A percentile compares a stretch with the other conserved stretches of the same genome.
Evolutionary conservation across 1,140 invertebrate genomes (phyloP).

Genomic region (Thrips palmi): DNA sequence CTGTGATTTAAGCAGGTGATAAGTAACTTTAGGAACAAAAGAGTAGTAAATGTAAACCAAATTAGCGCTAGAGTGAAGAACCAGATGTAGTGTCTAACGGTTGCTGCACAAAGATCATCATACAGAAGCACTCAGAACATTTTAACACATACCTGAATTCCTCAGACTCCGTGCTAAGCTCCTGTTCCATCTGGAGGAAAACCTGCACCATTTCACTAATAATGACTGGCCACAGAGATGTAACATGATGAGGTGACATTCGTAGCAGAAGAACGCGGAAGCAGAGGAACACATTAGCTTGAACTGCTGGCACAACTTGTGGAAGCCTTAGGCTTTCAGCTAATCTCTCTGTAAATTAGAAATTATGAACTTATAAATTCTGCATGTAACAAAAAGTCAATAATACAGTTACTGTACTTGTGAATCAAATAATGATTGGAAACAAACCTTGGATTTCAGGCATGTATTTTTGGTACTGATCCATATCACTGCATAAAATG

Average conservation of each 20-base stretch:
- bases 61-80: too few relatives aligned
- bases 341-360: slow-evolving; percentile 48
- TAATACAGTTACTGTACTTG: background rate
- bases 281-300: slow-evolving; percentile 78
- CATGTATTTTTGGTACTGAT: slow-evolving; percentile 85
- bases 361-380: slow-evolving; percentile 1
- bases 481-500: slow-evolving; percentile 77
- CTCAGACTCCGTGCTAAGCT: slow-evolving; percentile 57
- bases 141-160: slow-evolving; percentile 46
- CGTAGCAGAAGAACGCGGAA: slow-evolving; percentile 75
- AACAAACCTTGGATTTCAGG: slow-evolving; percentile 80
- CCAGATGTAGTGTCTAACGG: background rate
- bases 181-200: slow-evolving; percentile 77
- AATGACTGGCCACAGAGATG: slow-evolving; percentile 84
- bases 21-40: background rate
- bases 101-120: background rate
- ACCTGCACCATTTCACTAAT: slow-evolving; percentile 88
- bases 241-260: slow-evolving; percentile 73
- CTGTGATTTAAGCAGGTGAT: slow-evolving; percentile 1
- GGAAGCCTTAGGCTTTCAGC: slow-evolving; percentile 66
- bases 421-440: background rate
- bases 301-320: slow-evolving; percentile 61
- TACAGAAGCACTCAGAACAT: background rate
- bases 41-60: background rate
- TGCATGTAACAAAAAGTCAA: background rate